Percentiles rank a stretch among this genome's conserved stretches.
These are phyloP conservation scores for Bedellia somnulentella DNA, from an alignment of 2,888 invertebrate species.

Conservation along the genomic window DNA sequence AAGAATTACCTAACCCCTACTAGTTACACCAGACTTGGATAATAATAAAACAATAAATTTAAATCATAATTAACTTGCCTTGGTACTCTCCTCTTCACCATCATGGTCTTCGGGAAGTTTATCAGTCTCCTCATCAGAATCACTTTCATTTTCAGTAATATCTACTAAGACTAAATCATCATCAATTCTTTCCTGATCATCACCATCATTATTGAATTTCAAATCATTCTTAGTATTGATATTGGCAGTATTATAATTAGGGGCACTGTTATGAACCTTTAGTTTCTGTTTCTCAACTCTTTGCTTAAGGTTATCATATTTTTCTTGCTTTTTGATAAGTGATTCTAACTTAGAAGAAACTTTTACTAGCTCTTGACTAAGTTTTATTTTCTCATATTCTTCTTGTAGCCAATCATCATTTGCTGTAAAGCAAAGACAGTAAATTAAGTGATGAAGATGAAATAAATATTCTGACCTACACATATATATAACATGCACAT, in stretches of 20 bases:
- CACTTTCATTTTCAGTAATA: conserved; percentile 37
- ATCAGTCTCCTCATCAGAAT: conserved; percentile 24
- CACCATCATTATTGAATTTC: background rate
- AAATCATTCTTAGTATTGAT: too few species aligned
- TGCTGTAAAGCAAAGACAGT: conserved; percentile 15
- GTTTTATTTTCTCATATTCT: conserved; percentile 70
- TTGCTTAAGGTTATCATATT: conserved; percentile 2
- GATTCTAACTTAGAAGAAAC: conserved; percentile 28
- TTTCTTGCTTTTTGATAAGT: conserved; percentile 17
- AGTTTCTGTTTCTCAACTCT: background rate
- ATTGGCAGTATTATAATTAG: background rate
- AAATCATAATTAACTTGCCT: conserved; percentile 16
- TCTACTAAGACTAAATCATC: conserved; percentile 60
- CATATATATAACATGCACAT: background rate
- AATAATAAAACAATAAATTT: background rate
- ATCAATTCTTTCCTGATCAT: conserved; percentile 13
- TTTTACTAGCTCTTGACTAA: conserved; percentile 58
- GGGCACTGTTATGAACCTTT: conserved; percentile 16
- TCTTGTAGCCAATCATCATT: conserved; percentile 76
- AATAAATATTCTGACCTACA: background rate
- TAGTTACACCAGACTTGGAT: too few species aligned
- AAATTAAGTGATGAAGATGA: background rate
- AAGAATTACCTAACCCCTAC: too few species aligned
- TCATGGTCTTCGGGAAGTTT: too few species aligned
- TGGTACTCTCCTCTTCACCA: conserved; percentile 20